A percentile compares a stretch with the other conserved stretches of the same genome.
Conservation (phyloP, 2,113 vertebrate species). For the Tyrannus savana region DNA sequence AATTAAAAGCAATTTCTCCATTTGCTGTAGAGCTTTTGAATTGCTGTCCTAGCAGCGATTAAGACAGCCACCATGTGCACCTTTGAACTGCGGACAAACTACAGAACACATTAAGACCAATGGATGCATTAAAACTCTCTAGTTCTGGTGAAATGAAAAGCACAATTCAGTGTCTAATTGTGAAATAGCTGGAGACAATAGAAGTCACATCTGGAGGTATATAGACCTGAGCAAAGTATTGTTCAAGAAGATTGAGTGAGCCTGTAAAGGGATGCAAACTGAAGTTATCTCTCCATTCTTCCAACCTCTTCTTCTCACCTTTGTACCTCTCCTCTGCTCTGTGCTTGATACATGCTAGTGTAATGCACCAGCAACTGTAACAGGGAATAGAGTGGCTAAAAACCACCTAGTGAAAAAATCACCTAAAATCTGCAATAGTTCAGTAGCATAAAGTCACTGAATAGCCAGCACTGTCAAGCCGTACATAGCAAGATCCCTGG, state of each 20-base stretch:
- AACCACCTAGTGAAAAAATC: background rate
- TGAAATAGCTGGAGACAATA: background rate
- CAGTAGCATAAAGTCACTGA: background rate
- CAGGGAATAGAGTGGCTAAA: background rate
- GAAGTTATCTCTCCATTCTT: background rate
- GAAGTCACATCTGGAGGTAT: background rate
- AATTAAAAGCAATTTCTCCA: background rate
- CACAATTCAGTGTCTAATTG: background rate
- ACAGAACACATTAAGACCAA: background rate
- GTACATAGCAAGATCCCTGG: background rate
- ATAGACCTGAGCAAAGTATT: background rate
- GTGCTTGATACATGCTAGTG: background rate
- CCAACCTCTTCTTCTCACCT: background rate
- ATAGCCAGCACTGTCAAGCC: background rate
- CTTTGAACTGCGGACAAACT: background rate
- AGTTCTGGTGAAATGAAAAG: background rate
- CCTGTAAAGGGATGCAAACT: background rate
- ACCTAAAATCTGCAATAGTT: background rate
- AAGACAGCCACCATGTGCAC: accelerated
- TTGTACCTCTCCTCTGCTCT: background rate
- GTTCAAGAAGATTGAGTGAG: background rate
- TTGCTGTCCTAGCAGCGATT: background rate
- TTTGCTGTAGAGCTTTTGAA: background rate
- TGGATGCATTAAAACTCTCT: background rate
- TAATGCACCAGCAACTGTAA: background rate